phyloP scores from a whole-genome alignment of 1,140 invertebrate species.

The Penaeus indicus region DNA sequence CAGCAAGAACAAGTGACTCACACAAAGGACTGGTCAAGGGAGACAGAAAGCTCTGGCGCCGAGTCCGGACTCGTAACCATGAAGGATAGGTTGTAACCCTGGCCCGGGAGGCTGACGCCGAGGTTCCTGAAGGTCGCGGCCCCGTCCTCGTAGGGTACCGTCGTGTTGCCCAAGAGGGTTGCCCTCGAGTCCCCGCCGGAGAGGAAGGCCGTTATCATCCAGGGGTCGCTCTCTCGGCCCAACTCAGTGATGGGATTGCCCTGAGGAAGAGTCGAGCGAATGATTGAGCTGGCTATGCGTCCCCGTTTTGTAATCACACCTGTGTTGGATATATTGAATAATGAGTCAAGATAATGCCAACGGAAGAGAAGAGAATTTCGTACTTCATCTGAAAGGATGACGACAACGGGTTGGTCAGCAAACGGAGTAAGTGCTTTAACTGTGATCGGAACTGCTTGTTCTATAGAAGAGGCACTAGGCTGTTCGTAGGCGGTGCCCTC shows the following conservation, averaged over 20 bases:
- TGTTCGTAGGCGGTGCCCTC: slow-evolving; percentile 15
- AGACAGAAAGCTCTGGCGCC: neutral
- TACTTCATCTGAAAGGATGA: slow-evolving; percentile 25
- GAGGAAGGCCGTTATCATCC: slow-evolving; percentile 33
- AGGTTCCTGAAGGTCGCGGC: slow-evolving; percentile 50
- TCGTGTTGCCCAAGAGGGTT: neutral
- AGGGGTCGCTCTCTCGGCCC: slow-evolving; percentile 36
- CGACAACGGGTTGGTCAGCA: neutral
- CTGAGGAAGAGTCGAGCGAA: neutral
- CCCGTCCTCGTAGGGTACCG: slow-evolving; percentile 36
- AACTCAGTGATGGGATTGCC: slow-evolving; percentile 28
- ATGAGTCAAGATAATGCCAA: neutral
- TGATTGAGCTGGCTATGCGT: neutral
- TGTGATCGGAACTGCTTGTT: neutral
- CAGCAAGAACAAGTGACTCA: neutral
- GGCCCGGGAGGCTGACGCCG: neutral
- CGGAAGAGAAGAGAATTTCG: neutral
- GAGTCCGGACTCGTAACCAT: slow-evolving; percentile 13
- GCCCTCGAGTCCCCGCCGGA: slow-evolving; percentile 5
- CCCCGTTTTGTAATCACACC: neutral
- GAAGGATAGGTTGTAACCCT: slow-evolving; percentile 32
- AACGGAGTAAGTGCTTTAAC: neutral
- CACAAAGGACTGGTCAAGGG: slow-evolving; percentile 4
- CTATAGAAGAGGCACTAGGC: neutral
- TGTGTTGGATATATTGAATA: neutral